These are phyloP conservation scores for Lepisosteus osseus DNA, from an alignment of 2,113 vertebrate genomes.

Conservation along the genomic window DNA sequence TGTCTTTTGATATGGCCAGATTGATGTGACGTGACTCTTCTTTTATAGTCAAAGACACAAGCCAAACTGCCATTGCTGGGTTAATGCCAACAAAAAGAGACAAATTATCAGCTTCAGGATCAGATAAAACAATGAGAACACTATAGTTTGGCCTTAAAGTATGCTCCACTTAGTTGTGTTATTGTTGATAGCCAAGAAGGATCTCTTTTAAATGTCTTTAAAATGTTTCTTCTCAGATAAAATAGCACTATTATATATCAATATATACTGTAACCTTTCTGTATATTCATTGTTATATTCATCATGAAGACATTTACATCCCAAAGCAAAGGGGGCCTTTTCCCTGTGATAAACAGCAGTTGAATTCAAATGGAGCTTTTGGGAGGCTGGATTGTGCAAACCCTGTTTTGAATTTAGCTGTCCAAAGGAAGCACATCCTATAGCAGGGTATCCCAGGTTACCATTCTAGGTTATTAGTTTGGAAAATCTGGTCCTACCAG, in stretches of 20 bases:
- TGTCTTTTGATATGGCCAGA: conserved; percentile 31
- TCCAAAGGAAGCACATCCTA: too few relatives aligned
- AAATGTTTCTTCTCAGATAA: neutral
- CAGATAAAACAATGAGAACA: neutral
- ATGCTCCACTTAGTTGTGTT: neutral
- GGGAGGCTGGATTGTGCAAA: too few relatives aligned
- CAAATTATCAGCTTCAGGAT: neutral
- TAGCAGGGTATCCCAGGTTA: too few relatives aligned
- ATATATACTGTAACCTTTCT: too few relatives aligned
- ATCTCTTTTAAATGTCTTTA: neutral
- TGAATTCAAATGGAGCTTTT: too few relatives aligned
- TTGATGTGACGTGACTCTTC: conserved; percentile 18
- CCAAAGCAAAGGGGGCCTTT: conserved; percentile 27
- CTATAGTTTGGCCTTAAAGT: neutral
- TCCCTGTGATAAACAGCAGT: conserved; percentile 35
- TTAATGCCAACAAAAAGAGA: neutral
- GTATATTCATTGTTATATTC: too few relatives aligned
- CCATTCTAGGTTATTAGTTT: too few relatives aligned
- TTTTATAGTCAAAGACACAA: conserved; percentile 20
- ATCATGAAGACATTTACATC: too few relatives aligned
- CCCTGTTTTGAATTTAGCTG: too few relatives aligned
- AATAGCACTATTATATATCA: too few relatives aligned
- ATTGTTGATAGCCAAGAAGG: neutral
- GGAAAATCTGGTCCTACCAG: too few relatives aligned
- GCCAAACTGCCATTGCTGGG: neutral